Conservation (phyloP, 2,888 invertebrate genomes). For the Lepidocyrtinus sp. region DNA sequence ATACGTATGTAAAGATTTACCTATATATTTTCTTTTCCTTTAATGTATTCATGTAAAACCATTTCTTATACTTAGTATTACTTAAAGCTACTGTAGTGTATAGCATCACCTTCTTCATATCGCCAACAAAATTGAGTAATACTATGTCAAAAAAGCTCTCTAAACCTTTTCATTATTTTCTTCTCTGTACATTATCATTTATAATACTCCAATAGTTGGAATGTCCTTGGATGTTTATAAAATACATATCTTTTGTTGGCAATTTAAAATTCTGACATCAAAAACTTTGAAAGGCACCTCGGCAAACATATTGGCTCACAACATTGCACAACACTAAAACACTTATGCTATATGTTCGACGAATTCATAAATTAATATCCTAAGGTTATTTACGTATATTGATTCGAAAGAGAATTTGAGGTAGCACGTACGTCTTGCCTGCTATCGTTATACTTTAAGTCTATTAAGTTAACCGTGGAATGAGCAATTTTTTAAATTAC, state of each 20-base stretch:
- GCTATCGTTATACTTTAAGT: slow-evolving; percentile 61
- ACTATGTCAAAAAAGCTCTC: slow-evolving; percentile 13
- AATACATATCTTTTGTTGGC: slow-evolving; percentile 4
- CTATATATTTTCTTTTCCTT: too few relatives aligned
- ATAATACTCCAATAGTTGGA: too few relatives aligned
- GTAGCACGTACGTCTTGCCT: slow-evolving; percentile 36
- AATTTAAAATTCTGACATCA: too few relatives aligned
- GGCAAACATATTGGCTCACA: background rate
- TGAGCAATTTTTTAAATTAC: too few relatives aligned
- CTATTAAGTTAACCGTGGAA: slow-evolving; percentile 57
- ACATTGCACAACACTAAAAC: background rate
- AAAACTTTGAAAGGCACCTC: background rate
- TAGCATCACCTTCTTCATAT: background rate
- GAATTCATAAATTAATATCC: slow-evolving; percentile 1
- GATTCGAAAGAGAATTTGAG: slow-evolving; percentile 38
- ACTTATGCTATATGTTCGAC: too few relatives aligned
- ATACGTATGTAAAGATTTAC: background rate
- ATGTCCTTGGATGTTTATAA: too few relatives aligned
- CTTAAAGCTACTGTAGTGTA: too few relatives aligned
- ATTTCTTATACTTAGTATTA: too few relatives aligned
- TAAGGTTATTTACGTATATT: background rate
- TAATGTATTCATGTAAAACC: too few relatives aligned
- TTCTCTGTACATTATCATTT: background rate
- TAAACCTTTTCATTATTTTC: background rate
- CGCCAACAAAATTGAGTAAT: too few relatives aligned